Base-by-base conservation (phyloP, 2,113 vertebrate genomes). In the Antidorcas marsupialis region DNA sequence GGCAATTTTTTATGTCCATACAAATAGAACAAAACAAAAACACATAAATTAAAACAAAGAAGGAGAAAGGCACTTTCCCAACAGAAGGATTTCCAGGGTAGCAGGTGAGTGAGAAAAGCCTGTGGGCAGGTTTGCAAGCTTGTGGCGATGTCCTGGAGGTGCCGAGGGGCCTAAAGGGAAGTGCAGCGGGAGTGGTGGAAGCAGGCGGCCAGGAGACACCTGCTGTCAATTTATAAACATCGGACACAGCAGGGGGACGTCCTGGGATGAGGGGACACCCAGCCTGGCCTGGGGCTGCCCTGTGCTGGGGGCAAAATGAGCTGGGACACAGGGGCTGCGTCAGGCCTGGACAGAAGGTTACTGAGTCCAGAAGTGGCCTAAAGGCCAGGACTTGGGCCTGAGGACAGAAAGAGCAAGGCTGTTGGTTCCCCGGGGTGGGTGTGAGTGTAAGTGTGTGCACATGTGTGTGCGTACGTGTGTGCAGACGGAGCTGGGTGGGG, bases 231-330 rank as follows among this genome's bases (percentile, higher is more conserved):
- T 60, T 36, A 27, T 28, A 30, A 30, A 6, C 11, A n/a, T n/a
- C 6, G 6, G 10, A 13, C 10, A 14, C 82, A 45, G 67, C 67
- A 71, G 47, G 47, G 62, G 52, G 17, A 25, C 0, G 0, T 45
- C 59, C 23, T 8, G 27, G n/a, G 28, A 59, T 53, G 59, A 50
- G 39, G 7, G 90, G 47, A 14, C 50, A 8, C 45, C 8, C 21
- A 30, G 78, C 52, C 23, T 1, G 5, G 16, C 3, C 33, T 7
- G 76, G 39, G 59, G 33, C 59, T 39, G 43, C 33, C 25, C 17
- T 55, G 7, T 39, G 57, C 15, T 0, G 2, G 2, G 13, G 6
- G 11, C 0, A 0, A 19, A 5, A 21, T 0, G 15, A 6, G n/a
- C 52, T 2, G 71, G 83, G 30, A 33, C 10, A 19, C 36, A 17